Conservation (phyloP, 1,140 invertebrate species). For the Camponotus vicinus region DNA sequence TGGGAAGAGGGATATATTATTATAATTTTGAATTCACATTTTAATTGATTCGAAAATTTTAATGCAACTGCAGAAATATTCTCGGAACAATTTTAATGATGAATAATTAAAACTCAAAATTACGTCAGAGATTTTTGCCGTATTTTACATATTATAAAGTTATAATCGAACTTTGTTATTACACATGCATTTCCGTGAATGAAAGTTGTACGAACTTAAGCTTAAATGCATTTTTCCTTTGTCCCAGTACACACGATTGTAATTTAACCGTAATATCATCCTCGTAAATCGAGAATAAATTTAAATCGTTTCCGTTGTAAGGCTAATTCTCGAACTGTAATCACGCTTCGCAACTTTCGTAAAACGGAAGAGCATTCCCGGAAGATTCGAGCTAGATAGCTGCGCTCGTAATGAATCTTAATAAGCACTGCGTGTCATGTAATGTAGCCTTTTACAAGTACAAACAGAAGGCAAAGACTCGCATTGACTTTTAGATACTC, state of each 20-base stretch:
- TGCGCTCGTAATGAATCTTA: background rate
- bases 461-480: background rate
- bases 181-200: background rate
- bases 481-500: background rate
- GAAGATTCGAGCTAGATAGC: conserved; percentile 17
- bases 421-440: background rate
- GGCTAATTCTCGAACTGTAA: conserved; percentile 15
- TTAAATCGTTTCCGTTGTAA: conserved; percentile 1
- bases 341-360: conserved; percentile 24
- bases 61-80: background rate
- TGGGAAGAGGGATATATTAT: background rate
- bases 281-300: conserved; percentile 1
- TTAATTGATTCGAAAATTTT: background rate
- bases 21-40: background rate
- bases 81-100: background rate
- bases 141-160: background rate
- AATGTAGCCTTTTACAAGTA: background rate
- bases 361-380: background rate
- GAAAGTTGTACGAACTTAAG: conserved; percentile 5
- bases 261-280: conserved; percentile 19
- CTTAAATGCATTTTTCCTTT: background rate
- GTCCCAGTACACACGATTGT: conserved; percentile 1
- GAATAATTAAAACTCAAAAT: background rate
- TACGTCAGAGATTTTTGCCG: too few species aligned
- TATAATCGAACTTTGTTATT: background rate